Percentiles rank a stretch among this genome's conserved stretches.
Evolutionary conservation across 1,140 invertebrate species (phyloP).

Genomic region (Protaetia brevitarsis): DNA sequence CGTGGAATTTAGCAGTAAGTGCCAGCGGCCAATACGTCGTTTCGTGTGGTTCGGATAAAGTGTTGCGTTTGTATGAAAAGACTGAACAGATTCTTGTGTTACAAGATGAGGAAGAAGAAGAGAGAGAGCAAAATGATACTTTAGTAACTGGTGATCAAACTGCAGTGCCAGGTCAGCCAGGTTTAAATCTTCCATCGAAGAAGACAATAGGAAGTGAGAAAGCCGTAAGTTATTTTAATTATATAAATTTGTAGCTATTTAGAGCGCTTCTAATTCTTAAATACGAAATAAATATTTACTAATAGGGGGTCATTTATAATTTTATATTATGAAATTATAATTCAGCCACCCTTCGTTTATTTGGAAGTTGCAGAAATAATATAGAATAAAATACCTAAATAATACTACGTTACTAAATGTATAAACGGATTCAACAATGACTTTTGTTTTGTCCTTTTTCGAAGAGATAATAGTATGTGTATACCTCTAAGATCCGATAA

Average conservation of each 20-base stretch:
- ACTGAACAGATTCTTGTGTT: slow-evolving; percentile 87
- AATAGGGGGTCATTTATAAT: no score
- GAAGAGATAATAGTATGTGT: no score
- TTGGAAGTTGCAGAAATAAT: no score
- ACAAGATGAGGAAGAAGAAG: slow-evolving; percentile 86
- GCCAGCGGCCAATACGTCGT: slow-evolving; percentile 77
- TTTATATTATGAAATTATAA: no score
- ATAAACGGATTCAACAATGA: no score
- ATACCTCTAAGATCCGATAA: no score
- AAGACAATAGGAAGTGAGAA: slow-evolving; percentile 91
- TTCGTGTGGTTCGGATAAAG: slow-evolving; percentile 84
- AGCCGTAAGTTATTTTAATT: slow-evolving; percentile 80
- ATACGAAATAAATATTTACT: neutral
- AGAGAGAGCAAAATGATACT: slow-evolving; percentile 71
- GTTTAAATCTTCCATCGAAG: slow-evolving; percentile 77
- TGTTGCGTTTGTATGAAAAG: slow-evolving; percentile 82
- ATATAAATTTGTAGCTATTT: neutral
- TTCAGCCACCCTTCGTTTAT: no score
- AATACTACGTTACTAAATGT: no score
- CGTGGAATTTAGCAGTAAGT: slow-evolving; percentile 72
- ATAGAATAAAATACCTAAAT: no score
- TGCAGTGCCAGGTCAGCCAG: slow-evolving; percentile 62
- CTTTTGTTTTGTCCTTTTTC: no score
- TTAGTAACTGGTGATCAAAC: slow-evolving; percentile 68
- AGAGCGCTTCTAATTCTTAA: no score